Percentiles rank a stretch among this genome's conserved stretches.
phyloP scores from a whole-genome alignment of 92 coral and sea anemone genomes.

The Blastomussa wellsi region DNA sequence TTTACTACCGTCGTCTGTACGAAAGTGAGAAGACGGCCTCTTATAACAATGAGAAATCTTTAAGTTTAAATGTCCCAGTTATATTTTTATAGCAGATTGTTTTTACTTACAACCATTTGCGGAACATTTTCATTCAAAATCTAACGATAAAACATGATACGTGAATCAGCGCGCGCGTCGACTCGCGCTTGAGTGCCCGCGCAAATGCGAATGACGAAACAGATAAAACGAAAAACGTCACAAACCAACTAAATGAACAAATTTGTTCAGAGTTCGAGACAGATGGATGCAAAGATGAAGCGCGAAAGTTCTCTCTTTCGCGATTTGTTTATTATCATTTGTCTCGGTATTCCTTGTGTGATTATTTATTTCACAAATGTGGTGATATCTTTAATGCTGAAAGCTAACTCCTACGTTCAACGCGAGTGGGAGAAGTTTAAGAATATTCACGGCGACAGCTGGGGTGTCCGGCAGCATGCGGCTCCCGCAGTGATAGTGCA shows the following conservation, averaged over 20 bases:
- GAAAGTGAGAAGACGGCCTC: background rate
- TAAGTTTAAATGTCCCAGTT: background rate
- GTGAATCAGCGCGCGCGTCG: background rate
- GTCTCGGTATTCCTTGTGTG: background rate
- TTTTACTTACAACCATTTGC: background rate
- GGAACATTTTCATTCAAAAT: background rate
- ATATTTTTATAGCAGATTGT: background rate
- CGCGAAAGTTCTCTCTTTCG: background rate
- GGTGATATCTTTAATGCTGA: background rate
- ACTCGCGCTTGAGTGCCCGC: background rate
- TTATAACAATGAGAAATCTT: background rate
- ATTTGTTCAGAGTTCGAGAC: background rate
- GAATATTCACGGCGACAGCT: background rate
- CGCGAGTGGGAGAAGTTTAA: background rate
- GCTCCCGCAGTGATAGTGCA: background rate
- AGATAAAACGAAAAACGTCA: background rate
- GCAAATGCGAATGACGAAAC: conserved; percentile 1
- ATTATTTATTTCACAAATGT: background rate
- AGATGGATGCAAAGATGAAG: background rate
- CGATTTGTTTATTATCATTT: background rate
- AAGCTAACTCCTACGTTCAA: background rate
- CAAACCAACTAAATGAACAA: background rate
- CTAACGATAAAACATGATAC: background rate
- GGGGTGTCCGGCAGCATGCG: background rate
- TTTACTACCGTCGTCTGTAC: background rate